Base-by-base conservation (phyloP, 2,888 invertebrate species). In the Heliothis peltigera region DNA sequence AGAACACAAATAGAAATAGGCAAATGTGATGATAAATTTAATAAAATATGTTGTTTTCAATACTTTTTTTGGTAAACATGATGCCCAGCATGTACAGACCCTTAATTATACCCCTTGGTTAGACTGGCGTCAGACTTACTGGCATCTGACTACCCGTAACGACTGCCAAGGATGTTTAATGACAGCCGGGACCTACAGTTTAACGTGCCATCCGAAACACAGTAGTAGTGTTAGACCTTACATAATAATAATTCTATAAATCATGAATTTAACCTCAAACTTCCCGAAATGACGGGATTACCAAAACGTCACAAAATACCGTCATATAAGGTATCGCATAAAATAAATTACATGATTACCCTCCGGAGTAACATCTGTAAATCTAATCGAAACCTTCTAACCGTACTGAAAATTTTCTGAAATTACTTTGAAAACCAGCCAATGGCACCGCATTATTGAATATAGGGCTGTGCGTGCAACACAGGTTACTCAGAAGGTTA, bases 341-440 rank as follows among this genome's bases (percentile, higher is more conserved):
- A 71, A 74, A 74, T 56, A 69, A 69, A 70, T 77, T 55, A 66
- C 65, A 61, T 48, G 70, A 70, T 70, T 60, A 70, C 51, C 43
- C 54, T 46, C 65, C 44, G 21, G 7, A 46, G 75, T 64, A 66
- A 75, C 75, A 80, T 73, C 54, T 80, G 68, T 55, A 55, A 70
- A 70, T 77, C 78, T 78, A 80, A 79, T 79, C 73, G 78, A 77
- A 79, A 67, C 73, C 80, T 75, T 75, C 65, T 70, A 64, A 69
- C 47, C 57, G 66, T 58, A 39, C 54, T 62, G 65, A 67, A 78
- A 79, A 73, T 68, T 68, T 53, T 25, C 61, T 59, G 39, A 66
- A 56, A 59, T 67, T 68, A 70, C 73, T 43, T 61, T 59, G 46
- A 58, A 65, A 59, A 39, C 49, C 64, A 59, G 19, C 59, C 52